These are phyloP conservation scores for Chiloscyllium punctatum DNA, from an alignment of 2,797 vertebrate genomes.

Conservation along the genomic window DNA sequence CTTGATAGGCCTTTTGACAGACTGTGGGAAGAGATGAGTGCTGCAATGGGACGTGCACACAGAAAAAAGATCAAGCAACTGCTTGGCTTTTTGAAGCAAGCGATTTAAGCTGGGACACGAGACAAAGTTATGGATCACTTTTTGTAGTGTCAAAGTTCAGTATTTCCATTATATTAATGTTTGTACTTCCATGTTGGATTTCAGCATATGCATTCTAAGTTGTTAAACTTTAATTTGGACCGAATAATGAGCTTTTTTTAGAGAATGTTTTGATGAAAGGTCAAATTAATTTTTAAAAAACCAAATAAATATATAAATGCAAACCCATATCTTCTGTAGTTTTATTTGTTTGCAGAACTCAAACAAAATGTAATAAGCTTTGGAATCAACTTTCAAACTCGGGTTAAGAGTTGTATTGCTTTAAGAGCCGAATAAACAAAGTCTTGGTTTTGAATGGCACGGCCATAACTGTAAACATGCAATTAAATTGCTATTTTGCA, in stretches of 20 bases:
- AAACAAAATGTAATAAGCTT: neutral
- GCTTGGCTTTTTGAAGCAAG: neutral
- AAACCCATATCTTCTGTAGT: too few relatives aligned
- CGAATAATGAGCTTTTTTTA: neutral
- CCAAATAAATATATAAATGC: neutral
- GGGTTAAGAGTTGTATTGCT: neutral
- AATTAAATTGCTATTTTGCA: neutral
- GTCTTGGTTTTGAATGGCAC: neutral
- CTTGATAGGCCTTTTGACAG: slow-evolving; percentile 24
- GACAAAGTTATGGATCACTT: neutral
- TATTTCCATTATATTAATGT: neutral
- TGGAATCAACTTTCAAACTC: neutral
- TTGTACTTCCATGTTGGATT: neutral
- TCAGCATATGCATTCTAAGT: neutral
- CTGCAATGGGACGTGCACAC: slow-evolving; percentile 41
- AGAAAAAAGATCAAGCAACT: slow-evolving; percentile 17
- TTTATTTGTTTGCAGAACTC: neutral
- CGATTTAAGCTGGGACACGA: neutral
- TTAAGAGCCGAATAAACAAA: neutral
- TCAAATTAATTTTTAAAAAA: neutral
- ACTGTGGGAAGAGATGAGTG: slow-evolving; percentile 38
- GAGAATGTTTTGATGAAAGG: neutral
- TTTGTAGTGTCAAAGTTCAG: neutral
- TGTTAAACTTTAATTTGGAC: neutral
- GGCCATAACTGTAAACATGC: too few relatives aligned